Base-by-base conservation (phyloP, 1,140 invertebrate genomes). In the Lasaia peninsularis region DNA sequence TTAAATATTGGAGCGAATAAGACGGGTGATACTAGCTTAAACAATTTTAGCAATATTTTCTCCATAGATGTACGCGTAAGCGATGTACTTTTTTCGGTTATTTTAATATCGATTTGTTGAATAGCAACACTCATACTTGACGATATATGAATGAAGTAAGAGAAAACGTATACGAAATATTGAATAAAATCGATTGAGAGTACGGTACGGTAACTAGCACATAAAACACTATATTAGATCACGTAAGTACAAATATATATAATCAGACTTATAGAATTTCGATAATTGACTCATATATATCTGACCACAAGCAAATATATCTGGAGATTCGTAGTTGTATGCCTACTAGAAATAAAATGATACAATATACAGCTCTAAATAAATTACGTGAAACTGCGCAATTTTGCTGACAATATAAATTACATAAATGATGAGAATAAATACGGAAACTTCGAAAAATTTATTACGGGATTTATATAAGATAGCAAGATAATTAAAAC, bases 191-290 rank as follows among this genome's bases (percentile, higher is more conserved):
- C 11, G n/a, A 63, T 5, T 2, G 21, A 24, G 21, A 24, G 21
- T 5, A 24, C 32, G 52, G 58, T 34, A 69, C 69, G 9, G 60
- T 60, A 44, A 67, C 64, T 0, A 55, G 9, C 21, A 59, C 60
- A 20, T 67, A 63, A 33, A 61, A 51, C 2, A 67, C 65, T 7
- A 56, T 73, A n/a, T 8, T 70, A 40, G 71, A 73, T n/a, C 65
- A 68, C 37, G 34, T 69, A 12, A n/a, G 58, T 35, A 65, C 63
- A 11, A 69, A 71, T 52, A 11, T 75, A 33, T 53, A 49, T 0
- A 64, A 59, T 14, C 34, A 65, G 11, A 14, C 12, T 7, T 64
- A 64, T 14, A 52, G 16, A 8, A 21, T 73, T 0, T 59, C 64
- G 0, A 67, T 67, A 11, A 48, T 73, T 4, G 59, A 73, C 1